phyloP scores from a whole-genome alignment of 2,888 invertebrate genomes.

The Tridacna crocea region DNA sequence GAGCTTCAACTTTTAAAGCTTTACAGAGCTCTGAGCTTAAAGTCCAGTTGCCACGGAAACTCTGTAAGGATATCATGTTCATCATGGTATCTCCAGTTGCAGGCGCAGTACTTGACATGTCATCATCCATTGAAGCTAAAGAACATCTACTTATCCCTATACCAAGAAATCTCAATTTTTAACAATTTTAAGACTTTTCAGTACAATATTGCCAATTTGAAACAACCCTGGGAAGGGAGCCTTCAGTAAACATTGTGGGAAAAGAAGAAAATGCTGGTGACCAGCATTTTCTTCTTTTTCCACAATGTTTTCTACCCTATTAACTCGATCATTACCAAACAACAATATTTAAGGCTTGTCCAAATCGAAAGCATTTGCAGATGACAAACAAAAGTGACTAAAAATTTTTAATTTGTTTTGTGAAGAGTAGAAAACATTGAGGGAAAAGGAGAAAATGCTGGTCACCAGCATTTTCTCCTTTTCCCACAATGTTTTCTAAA shows the following conservation, averaged over 20 bases:
- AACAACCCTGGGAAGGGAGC: not conserved
- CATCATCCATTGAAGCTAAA: not conserved
- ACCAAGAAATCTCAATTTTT: not conserved
- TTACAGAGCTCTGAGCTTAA: conserved; percentile 29
- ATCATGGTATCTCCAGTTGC: conserved; percentile 24
- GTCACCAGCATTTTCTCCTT: not conserved
- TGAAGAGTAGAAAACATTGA: not conserved
- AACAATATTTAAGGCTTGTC: too few species aligned
- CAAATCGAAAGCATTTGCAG: not conserved
- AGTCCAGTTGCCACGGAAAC: conserved; percentile 52
- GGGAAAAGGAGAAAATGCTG: not conserved
- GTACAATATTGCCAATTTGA: not conserved
- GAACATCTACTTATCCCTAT: not conserved
- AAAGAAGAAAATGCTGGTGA: not conserved
- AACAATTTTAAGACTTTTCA: not conserved
- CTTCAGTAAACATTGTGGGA: not conserved
- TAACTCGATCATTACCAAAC: too few species aligned
- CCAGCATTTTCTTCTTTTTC: not conserved
- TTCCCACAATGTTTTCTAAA: not conserved
- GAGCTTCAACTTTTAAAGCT: conserved; percentile 16
- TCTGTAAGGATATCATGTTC: conserved; percentile 38
- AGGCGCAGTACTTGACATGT: too few species aligned
- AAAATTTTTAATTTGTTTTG: not conserved
- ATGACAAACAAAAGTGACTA: not conserved
- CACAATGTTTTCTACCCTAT: not conserved